Evolutionary conservation across 2,113 vertebrate species (phyloP).

Genomic region (Cyphomyrus plagiostoma): DNA sequence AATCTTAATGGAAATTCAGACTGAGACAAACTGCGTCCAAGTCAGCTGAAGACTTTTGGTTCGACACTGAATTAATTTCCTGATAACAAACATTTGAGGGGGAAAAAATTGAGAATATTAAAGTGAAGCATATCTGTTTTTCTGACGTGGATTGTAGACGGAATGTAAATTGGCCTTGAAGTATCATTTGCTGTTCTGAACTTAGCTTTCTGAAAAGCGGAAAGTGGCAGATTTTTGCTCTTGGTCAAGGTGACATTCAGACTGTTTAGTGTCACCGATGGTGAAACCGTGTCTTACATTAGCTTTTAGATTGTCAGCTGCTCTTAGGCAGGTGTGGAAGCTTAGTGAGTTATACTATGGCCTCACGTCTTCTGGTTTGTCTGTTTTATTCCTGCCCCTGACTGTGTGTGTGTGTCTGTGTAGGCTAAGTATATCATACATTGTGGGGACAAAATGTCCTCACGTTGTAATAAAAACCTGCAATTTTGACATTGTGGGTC

Average conservation of each 20-base stretch:
- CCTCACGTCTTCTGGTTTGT: not conserved
- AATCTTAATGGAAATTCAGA: slow-evolving; percentile 2
- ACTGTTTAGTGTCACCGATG: not conserved
- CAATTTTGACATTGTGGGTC: no score
- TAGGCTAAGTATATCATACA: no score
- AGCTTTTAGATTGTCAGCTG: not conserved
- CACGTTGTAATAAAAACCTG: no score
- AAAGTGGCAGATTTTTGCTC: not conserved
- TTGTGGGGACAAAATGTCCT: no score
- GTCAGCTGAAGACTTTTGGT: not conserved
- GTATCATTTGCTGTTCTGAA: not conserved
- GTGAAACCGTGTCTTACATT: not conserved
- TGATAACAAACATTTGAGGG: not conserved
- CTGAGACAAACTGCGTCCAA: not conserved
- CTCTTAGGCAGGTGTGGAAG: not conserved
- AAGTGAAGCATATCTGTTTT: not conserved
- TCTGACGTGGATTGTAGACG: not conserved
- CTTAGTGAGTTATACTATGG: not conserved
- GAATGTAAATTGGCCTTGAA: not conserved
- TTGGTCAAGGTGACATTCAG: not conserved
- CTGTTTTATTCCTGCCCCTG: not conserved
- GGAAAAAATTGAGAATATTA: not conserved
- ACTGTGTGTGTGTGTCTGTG: not conserved
- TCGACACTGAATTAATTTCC: not conserved
- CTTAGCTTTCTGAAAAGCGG: not conserved